These are phyloP conservation scores for Emydocephalus ijimae DNA, from an alignment of 2,113 vertebrate genomes.

Conservation along the genomic window DNA sequence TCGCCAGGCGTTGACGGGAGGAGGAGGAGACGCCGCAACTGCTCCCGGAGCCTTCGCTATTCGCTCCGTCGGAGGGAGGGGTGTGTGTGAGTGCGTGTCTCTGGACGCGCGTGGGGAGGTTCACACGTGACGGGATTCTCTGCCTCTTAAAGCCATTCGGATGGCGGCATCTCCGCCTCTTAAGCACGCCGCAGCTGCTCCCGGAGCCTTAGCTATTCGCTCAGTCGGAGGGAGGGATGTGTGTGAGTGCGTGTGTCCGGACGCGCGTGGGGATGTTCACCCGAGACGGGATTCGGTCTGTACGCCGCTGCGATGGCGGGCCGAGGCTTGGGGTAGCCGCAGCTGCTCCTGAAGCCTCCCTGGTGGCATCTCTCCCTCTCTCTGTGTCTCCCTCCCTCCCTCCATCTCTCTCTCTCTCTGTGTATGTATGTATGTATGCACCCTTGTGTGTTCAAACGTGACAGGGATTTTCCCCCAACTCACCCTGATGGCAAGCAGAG, in stretches of 20 bases:
- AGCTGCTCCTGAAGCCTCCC: not conserved
- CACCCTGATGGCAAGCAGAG: not conserved
- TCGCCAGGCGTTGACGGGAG: not conserved
- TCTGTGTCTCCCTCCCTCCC: too few relatives aligned
- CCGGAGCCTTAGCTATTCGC: too few relatives aligned
- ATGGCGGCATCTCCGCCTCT: not conserved
- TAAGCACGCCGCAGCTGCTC: not conserved
- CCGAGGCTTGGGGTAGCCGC: too few relatives aligned
- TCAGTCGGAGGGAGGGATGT: too few relatives aligned
- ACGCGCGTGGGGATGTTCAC: not conserved
- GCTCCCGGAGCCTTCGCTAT: not conserved
- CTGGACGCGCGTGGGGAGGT: not conserved
- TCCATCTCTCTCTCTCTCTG: too few relatives aligned
- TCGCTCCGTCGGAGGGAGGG: too few relatives aligned
- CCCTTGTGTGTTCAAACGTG: not conserved
- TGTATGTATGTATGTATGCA: too few relatives aligned
- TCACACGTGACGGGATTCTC: not conserved
- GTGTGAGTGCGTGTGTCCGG: too few relatives aligned
- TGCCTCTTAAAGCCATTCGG: accelerated
- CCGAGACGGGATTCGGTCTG: too few relatives aligned
- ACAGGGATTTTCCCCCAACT: not conserved
- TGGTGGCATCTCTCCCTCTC: not conserved
- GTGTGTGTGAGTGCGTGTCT: too few relatives aligned
- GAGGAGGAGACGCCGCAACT: not conserved
- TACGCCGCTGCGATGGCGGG: not conserved